Conservation (phyloP, 1,140 invertebrate species). For the Drosophila orena region DNA sequence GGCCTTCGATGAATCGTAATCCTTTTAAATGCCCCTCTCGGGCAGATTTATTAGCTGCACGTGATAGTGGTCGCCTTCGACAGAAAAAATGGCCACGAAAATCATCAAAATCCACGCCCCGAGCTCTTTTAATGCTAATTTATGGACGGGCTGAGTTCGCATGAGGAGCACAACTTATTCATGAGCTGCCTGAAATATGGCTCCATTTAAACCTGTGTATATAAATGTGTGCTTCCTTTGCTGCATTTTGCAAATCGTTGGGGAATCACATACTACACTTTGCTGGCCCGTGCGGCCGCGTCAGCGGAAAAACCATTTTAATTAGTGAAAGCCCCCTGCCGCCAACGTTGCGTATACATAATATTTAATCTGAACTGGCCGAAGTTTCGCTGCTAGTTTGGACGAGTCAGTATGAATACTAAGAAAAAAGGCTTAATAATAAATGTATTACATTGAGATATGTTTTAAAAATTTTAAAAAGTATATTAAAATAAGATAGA, state of each 20-base stretch:
- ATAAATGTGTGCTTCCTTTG: slow-evolving; percentile 44
- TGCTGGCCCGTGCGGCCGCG: slow-evolving; percentile 18
- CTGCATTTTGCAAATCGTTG: slow-evolving; percentile 61
- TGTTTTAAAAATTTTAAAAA: too few relatives aligned
- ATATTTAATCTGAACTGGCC: slow-evolving; percentile 47
- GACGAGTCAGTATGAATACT: too few relatives aligned
- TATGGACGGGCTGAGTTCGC: slow-evolving; percentile 54
- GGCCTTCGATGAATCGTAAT: slow-evolving; percentile 60
- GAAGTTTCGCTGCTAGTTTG: background rate
- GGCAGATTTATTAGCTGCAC: slow-evolving; percentile 77
- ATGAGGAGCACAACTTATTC: slow-evolving; percentile 67
- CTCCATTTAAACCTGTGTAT: slow-evolving; percentile 26
- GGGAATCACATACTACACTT: slow-evolving; percentile 57
- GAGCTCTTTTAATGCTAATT: slow-evolving; percentile 78
- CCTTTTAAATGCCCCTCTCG: slow-evolving; percentile 74
- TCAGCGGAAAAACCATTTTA: slow-evolving; percentile 78
- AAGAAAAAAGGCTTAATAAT: too few relatives aligned
- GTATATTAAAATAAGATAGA: too few relatives aligned
- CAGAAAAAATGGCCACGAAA: slow-evolving; percentile 26
- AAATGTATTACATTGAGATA: too few relatives aligned
- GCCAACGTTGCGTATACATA: slow-evolving; percentile 60
- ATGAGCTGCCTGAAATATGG: slow-evolving; percentile 68
- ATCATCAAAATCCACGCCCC: slow-evolving; percentile 61
- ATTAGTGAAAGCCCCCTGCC: slow-evolving; percentile 61
- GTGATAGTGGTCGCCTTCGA: slow-evolving; percentile 63